Evolutionary conservation across 1,140 invertebrate genomes (phyloP), one percentile per base, ranked within the genome.

Genomic region (Drosophila nikananu): DNA sequence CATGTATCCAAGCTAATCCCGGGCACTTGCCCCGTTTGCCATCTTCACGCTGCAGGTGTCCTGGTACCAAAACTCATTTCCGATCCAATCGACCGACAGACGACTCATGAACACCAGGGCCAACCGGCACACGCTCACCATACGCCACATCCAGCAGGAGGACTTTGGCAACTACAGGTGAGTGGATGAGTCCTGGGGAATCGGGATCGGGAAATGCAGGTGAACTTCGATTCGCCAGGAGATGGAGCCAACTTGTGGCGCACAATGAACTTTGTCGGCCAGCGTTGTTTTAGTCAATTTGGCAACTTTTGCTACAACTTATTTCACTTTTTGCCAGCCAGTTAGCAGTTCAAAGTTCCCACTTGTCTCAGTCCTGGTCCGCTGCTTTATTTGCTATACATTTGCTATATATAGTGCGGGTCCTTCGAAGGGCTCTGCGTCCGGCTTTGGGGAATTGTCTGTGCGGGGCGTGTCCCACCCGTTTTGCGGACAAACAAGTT

Each of bases 151-250:
- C 5, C 95, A 95, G 72, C 94, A 94, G 10, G 94, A 95, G 64
- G 95, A 96, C 90, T 96, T 96, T 83, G 95, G 95, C 23, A 96
- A 95, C 83, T 96, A 96, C 83, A 95, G 95, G 95, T 95, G 91
- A 86, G 94, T 93, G 10, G 42, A 9, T 15, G 39, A 27, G 9
- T 51, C 48, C 48, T 5, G 37, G 35, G 41, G 7, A 32, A 61
- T 41, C 58, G 30, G 51, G 42, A 64, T 46, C 25, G 37, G 42
- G 5, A 10, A 55, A 49, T 65, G n/a, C 32, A 46, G 59, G 54
- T 57, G 54, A 66, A 64, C 61, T 51, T 54, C 44, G 25, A 42
- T 41, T 57, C 54, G 54, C 32, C 32, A 12, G 32, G 35, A 37
- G 27, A 48, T 39, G 44, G 12, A 58, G 49, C 55, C 61, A 79